Base-by-base conservation (phyloP, 2,113 vertebrate species). In the Thunnus maccoyii region DNA sequence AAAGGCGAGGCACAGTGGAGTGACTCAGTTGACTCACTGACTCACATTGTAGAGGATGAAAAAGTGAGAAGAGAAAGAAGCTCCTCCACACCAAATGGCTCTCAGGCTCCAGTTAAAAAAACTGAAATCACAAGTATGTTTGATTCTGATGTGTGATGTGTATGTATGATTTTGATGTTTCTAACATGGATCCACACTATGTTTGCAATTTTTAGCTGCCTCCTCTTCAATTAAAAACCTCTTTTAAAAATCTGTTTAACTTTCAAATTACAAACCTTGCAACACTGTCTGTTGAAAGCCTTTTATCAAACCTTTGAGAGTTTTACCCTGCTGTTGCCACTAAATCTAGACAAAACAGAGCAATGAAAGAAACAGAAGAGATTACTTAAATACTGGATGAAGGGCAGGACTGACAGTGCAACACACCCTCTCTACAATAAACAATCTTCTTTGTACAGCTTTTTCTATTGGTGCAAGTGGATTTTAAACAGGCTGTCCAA, bases 61-160 rank as follows among this genome's bases (percentile, higher is more conserved):
- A 87, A 57, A 63, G 63, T 30, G 78, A 78, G 75, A 88, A 63
- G 50, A 51, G 36, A 30, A 76, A 48, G 18, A 80, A 68, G 80
- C 86, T 88, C 85, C 86, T 87, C 83, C 86, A 83, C 89, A 88
- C 70, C 83, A 91, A 89, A 87, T 87, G 88, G 74, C 80, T 77
- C 78, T 66, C 25, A 15, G 41, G 64, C 11, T 61, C 52, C 20
- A 41, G 14, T 25, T 69, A 46, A 71, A 73, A 58, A 30, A 80
- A 85, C 32, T 6, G 18, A 76, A 81, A 74, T 65, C 20, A 44
- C 64, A 67, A 32, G 64, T 27, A 30, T 30, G 27, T 30, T 30
- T 30, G 27, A 30, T 30, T 30, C 27, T 30, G 27, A 72, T 25
- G 57, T 4, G 3, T 4, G 10, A 57, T 68, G n/a, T 52, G 25